Percentiles rank a stretch among this genome's conserved stretches.
phyloP scores from a whole-genome alignment of 2,888 invertebrate genomes.

The Syrista parreyssii region DNA sequence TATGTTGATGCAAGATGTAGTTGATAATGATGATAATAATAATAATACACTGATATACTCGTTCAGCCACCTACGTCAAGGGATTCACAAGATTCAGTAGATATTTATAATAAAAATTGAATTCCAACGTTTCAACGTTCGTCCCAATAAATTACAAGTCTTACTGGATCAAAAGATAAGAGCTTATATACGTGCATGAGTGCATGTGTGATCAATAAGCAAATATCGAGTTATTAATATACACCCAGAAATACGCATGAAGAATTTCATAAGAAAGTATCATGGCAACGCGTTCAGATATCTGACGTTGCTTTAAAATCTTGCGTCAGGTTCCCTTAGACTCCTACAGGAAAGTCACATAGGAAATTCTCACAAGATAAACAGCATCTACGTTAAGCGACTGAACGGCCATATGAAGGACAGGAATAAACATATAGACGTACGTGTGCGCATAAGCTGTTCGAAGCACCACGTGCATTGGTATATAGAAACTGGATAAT shows the following conservation, averaged over 20 bases:
- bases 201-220: not conserved
- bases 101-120: too few species aligned
- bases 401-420: not conserved
- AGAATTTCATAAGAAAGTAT: not conserved
- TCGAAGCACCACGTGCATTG: not conserved
- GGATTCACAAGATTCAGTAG: not conserved
- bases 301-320: not conserved
- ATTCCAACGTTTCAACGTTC: not conserved
- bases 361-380: not conserved
- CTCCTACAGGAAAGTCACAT: not conserved
- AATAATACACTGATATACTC: not conserved
- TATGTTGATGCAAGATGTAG: not conserved
- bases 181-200: not conserved
- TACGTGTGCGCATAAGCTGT: not conserved
- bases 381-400: not conserved
- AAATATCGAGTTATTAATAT: not conserved
- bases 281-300: not conserved
- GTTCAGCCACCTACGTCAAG: not conserved
- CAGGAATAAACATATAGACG: not conserved
- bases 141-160: not conserved
- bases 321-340: not conserved
- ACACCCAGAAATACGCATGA: not conserved
- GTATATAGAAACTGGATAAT: slow-evolving; percentile 9
- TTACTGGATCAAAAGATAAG: not conserved
- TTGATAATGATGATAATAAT: not conserved